These are phyloP conservation scores for Heliconius hermathena DNA, from an alignment of 1,140 invertebrate species.

Conservation along the genomic window DNA sequence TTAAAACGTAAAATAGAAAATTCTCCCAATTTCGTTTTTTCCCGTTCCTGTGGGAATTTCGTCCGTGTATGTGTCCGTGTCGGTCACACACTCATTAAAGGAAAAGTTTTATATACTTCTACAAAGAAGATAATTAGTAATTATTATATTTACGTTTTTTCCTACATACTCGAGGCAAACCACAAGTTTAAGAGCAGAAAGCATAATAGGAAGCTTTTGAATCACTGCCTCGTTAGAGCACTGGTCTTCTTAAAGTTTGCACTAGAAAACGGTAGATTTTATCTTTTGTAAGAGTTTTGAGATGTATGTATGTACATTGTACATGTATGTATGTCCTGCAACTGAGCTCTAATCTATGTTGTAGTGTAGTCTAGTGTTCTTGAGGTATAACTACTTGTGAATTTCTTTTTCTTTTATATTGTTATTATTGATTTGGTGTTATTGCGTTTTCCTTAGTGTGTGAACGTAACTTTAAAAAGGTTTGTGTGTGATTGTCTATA, in stretches of 20 bases:
- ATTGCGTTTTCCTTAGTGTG: too few species aligned
- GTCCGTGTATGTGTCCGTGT: too few species aligned
- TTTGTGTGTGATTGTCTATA: too few species aligned
- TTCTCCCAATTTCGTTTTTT: too few species aligned
- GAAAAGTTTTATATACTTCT: too few species aligned
- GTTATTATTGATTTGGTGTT: too few species aligned
- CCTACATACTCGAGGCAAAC: background rate
- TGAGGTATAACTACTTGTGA: background rate
- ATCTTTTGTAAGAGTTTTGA: background rate
- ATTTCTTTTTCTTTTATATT: background rate
- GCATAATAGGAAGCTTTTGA: conserved; percentile 1
- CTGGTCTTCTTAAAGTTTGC: background rate
- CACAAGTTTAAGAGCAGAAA: background rate
- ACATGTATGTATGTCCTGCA: background rate
- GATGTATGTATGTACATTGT: background rate
- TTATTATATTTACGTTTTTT: background rate
- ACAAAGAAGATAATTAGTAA: too few species aligned
- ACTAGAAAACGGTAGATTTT: background rate
- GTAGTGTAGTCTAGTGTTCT: background rate
- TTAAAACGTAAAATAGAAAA: too few species aligned
- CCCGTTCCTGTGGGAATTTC: too few species aligned
- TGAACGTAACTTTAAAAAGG: too few species aligned
- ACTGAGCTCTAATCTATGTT: background rate
- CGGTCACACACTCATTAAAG: too few species aligned
- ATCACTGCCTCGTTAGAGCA: background rate